Conservation (phyloP, 1,140 invertebrate species). For the Amphibalanus amphitrite region DNA sequence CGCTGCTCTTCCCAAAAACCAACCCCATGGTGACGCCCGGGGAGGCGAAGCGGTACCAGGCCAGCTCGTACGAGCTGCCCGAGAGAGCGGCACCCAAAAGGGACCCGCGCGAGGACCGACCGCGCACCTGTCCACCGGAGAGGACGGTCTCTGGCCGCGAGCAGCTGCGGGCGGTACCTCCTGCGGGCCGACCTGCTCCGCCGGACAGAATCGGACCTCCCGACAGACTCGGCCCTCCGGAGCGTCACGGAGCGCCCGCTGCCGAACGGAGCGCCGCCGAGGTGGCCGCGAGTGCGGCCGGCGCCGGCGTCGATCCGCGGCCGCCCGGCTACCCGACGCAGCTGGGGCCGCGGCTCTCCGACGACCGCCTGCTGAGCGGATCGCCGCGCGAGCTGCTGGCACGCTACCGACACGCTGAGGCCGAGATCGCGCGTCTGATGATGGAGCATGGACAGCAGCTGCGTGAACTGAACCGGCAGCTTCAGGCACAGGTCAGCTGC, state of each 20-base stretch:
- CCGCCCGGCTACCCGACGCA: background rate
- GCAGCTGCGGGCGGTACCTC: background rate
- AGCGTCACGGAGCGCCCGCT: background rate
- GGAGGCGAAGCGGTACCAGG: background rate
- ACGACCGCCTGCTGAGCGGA: background rate
- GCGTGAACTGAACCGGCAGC: background rate
- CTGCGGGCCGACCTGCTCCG: no score
- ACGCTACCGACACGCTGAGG: background rate
- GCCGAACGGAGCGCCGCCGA: background rate
- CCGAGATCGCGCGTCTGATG: background rate
- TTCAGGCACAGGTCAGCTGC: background rate
- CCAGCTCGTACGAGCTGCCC: background rate
- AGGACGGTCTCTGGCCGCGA: background rate
- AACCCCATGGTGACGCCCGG: background rate
- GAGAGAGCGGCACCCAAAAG: background rate
- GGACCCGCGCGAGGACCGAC: background rate
- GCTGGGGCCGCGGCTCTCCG: conserved; percentile 1
- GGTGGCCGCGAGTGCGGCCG: background rate
- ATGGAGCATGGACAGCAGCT: background rate
- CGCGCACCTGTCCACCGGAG: background rate
- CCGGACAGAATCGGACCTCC: background rate
- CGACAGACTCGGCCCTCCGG: background rate
- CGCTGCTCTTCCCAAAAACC: background rate
- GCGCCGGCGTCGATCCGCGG: background rate
- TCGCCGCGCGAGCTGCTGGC: background rate